A percentile compares a stretch with the other conserved stretches of the same genome.
Conservation (phyloP, 23 tunicate genomes). For the Clavelina lepadiformis region DNA sequence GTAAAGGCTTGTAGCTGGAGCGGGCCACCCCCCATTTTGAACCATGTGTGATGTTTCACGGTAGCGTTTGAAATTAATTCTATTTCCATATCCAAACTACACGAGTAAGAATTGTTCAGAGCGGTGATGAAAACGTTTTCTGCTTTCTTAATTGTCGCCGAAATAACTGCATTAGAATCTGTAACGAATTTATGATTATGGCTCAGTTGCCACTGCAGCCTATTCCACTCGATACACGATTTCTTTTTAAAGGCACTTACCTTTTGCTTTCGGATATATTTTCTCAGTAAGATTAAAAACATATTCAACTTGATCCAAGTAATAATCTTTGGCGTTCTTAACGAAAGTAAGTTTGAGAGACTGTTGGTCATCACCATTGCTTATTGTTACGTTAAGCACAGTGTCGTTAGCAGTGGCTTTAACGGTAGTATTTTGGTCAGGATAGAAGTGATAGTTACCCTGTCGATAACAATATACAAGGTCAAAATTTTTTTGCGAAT, state of each 20-base stretch:
- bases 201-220: no score
- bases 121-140: constrained; percentile 6
- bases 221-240: no score
- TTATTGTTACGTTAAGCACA: not conserved
- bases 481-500: no score
- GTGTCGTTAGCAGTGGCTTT: not conserved
- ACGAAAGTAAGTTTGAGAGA: not conserved
- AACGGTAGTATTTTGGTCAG: no score
- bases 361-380: not conserved
- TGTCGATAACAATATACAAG: no score
- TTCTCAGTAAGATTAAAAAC: not conserved
- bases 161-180: not conserved
- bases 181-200: not conserved
- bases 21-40: not conserved
- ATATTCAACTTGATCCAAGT: not conserved
- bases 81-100: constrained; percentile 6
- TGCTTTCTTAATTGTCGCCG: not conserved
- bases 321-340: not conserved
- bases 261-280: not conserved
- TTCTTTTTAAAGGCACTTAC: no score
- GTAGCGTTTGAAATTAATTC: constrained; percentile 5
- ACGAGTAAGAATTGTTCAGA: constrained; percentile 4
- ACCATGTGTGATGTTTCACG: not conserved
- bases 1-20: constrained; percentile 10
- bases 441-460: no score